These are phyloP conservation scores for Nettapus auritus DNA, from an alignment of 2,113 vertebrate genomes.

Conservation along the genomic window DNA sequence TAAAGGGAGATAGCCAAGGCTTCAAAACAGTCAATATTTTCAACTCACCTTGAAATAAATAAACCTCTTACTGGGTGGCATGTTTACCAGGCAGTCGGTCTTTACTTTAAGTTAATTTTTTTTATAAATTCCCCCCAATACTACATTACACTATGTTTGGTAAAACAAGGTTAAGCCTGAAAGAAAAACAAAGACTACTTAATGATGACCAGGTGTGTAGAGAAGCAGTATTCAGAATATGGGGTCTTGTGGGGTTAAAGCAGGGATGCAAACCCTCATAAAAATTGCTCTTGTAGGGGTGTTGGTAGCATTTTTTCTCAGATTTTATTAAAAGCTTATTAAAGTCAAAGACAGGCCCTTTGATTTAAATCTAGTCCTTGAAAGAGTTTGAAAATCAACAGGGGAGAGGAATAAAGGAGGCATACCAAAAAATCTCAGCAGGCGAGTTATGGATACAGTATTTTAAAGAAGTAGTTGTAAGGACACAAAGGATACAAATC, in stretches of 20 bases:
- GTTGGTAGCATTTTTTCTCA: neutral
- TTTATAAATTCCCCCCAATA: slow-evolving; percentile 13
- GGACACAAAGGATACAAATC: neutral
- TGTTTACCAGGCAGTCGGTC: neutral
- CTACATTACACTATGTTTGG: slow-evolving; percentile 16
- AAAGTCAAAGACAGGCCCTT: slow-evolving; percentile 12
- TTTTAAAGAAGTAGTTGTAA: neutral
- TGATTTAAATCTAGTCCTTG: slow-evolving; percentile 33
- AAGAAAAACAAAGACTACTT: slow-evolving; percentile 53
- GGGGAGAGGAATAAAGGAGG: slow-evolving; percentile 5
- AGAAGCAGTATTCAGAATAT: neutral
- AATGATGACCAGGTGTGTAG: slow-evolving; percentile 53
- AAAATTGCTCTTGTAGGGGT: neutral
- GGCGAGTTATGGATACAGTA: neutral
- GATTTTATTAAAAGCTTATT: slow-evolving; percentile 51
- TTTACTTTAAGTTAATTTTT: neutral
- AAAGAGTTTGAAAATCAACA: slow-evolving; percentile 14
- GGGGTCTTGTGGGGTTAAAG: neutral
- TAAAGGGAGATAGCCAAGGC: neutral
- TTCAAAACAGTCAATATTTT: neutral
- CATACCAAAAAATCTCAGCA: slow-evolving; percentile 10
- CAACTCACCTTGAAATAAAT: neutral
- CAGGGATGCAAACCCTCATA: slow-evolving; percentile 4
- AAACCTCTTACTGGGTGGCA: slow-evolving; percentile 11
- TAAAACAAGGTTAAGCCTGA: slow-evolving; percentile 25